These are phyloP conservation scores for Falcaria lacertinaria DNA, from an alignment of 2,888 invertebrate species.

Conservation along the genomic window DNA sequence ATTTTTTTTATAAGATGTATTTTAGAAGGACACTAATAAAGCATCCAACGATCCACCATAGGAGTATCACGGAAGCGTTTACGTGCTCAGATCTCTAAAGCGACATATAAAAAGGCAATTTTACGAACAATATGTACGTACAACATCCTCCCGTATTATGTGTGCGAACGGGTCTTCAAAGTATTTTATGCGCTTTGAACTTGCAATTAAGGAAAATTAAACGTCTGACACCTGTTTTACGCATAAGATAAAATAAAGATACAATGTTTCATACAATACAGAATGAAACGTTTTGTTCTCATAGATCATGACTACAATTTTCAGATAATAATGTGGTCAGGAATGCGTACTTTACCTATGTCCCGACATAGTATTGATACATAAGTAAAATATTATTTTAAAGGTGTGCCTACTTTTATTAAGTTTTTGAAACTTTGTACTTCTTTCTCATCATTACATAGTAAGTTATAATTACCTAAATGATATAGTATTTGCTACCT, in stretches of 20 bases:
- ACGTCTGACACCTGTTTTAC: slow-evolving; percentile 9
- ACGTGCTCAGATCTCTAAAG: too few species aligned
- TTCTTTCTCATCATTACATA: too few species aligned
- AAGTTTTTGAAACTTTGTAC: too few species aligned
- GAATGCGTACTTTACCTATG: too few species aligned
- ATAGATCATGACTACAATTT: too few species aligned
- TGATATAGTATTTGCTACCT: slow-evolving; percentile 67
- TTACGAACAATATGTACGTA: slow-evolving; percentile 46
- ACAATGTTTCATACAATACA: slow-evolving; percentile 4
- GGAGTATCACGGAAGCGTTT: slow-evolving; percentile 35
- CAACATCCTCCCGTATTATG: slow-evolving; percentile 27
- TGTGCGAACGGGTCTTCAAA: slow-evolving; percentile 32
- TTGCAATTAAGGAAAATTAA: slow-evolving; percentile 26
- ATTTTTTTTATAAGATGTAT: too few species aligned
- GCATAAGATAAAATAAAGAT: neutral
- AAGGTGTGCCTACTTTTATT: too few species aligned
- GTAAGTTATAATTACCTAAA: slow-evolving; percentile 1
- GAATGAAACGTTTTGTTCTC: too few species aligned
- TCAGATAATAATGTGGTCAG: too few species aligned
- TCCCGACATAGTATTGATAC: too few species aligned
- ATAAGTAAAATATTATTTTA: too few species aligned
- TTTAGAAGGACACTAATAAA: too few species aligned
- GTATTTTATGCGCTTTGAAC: slow-evolving; percentile 44
- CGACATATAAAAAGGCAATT: slow-evolving; percentile 51
- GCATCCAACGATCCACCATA: slow-evolving; percentile 24